These are phyloP conservation scores for Polia nebulosa DNA, from an alignment of 2,888 invertebrate genomes.

Conservation along the genomic window DNA sequence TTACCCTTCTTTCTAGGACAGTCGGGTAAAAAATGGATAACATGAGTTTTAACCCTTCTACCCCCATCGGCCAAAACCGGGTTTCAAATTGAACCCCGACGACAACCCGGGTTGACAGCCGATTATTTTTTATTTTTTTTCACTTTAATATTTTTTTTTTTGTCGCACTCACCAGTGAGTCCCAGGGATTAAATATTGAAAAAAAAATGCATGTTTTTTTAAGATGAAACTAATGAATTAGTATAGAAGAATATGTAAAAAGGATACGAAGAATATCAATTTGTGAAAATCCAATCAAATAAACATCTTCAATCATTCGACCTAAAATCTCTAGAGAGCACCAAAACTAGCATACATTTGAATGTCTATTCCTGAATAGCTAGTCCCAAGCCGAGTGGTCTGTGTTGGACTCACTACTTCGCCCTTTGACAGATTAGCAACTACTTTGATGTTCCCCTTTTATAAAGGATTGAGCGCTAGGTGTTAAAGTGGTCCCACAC, in stretches of 20 bases:
- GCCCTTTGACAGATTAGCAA: constrained; percentile 28
- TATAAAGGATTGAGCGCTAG: neutral
- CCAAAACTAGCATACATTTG: neutral
- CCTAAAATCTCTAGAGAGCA: neutral
- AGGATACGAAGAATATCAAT: too few species aligned
- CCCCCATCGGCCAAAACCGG: too few species aligned
- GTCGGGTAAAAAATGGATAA: neutral
- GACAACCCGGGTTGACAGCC: too few species aligned
- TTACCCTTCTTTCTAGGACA: too few species aligned
- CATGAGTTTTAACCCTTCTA: neutral
- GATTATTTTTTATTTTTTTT: too few species aligned
- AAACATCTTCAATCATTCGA: neutral
- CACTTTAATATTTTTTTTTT: too few species aligned
- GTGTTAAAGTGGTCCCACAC: neutral
- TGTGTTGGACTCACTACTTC: neutral
- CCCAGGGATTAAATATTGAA: too few species aligned
- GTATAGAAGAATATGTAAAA: too few species aligned
- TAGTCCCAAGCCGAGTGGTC: neutral
- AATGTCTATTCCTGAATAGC: constrained; percentile 9
- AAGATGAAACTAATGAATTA: neutral
- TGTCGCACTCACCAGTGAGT: too few species aligned
- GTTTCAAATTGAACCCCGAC: too few species aligned
- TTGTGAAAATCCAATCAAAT: too few species aligned
- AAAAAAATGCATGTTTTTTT: neutral
- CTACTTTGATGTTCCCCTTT: neutral